These are phyloP conservation scores for Podabrus alpinus DNA, from an alignment of 2,888 invertebrate species.

Conservation along the genomic window DNA sequence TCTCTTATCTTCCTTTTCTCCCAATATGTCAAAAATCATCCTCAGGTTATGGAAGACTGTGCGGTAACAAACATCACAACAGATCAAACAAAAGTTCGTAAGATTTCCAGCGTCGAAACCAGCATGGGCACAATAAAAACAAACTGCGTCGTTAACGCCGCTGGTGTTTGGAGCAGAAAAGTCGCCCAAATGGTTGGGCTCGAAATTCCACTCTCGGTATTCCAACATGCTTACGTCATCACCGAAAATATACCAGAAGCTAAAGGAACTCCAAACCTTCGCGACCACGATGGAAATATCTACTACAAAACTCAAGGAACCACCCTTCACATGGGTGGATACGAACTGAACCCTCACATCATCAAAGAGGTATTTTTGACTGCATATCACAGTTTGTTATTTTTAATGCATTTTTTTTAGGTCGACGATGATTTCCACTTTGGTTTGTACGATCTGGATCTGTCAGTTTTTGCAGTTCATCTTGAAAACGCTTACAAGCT, in stretches of 20 bases:
- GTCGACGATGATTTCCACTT: slow-evolving; percentile 80
- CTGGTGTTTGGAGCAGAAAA: slow-evolving; percentile 82
- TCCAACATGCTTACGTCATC: slow-evolving; percentile 88
- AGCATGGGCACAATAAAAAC: slow-evolving; percentile 76
- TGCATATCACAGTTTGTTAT: neutral
- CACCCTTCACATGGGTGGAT: slow-evolving; percentile 83
- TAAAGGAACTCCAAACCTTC: slow-evolving; percentile 76
- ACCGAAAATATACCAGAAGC: slow-evolving; percentile 78
- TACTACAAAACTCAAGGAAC: slow-evolving; percentile 86
- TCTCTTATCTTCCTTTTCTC: accelerated
- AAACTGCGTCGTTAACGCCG: slow-evolving; percentile 77
- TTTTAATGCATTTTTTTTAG: slow-evolving; percentile 46
- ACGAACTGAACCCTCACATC: slow-evolving; percentile 83
- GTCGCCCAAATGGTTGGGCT: slow-evolving; percentile 70
- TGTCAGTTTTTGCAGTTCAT: slow-evolving; percentile 81
- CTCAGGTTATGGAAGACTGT: slow-evolving; percentile 75
- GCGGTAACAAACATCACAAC: slow-evolving; percentile 73
- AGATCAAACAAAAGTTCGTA: slow-evolving; percentile 66
- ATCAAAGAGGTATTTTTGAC: slow-evolving; percentile 66
- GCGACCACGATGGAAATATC: slow-evolving; percentile 83
- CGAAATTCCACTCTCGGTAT: slow-evolving; percentile 76
- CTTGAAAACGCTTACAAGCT: slow-evolving; percentile 72
- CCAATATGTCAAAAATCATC: slow-evolving; percentile 17
- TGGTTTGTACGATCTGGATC: slow-evolving; percentile 84
- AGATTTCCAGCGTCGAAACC: slow-evolving; percentile 78